A percentile compares a stretch with the other conserved stretches of the same genome.
Evolutionary conservation across 2,888 invertebrate species (phyloP).

Genomic region (Eumacrocentrus americanus): DNA sequence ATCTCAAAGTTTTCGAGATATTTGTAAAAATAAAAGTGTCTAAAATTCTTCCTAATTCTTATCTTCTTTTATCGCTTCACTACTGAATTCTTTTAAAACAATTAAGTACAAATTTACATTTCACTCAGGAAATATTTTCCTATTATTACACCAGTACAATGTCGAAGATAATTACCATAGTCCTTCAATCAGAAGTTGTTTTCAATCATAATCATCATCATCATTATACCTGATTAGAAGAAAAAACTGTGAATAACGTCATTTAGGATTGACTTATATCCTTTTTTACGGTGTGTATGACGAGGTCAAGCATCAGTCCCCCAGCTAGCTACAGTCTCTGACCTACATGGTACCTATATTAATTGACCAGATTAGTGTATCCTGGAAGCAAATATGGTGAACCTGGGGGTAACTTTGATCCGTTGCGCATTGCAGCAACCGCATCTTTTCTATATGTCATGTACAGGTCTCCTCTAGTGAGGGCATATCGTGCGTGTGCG

Average conservation of each 20-base stretch:
- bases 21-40: no score
- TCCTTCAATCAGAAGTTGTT: neutral
- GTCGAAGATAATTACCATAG: neutral
- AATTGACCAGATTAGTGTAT: neutral
- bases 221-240: neutral
- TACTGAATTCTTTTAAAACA: no score
- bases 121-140: neutral
- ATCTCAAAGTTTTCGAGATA: no score
- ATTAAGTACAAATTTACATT: neutral
- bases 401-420: neutral
- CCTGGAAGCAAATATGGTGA: neutral
- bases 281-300: neutral
- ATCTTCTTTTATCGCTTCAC: no score
- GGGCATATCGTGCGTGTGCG: neutral
- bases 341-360: neutral
- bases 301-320: neutral
- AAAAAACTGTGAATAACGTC: neutral
- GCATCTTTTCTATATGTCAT: neutral
- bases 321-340: neutral
- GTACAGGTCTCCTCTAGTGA: neutral
- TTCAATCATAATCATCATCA: neutral
- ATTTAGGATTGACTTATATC: neutral
- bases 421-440: conserved; percentile 9
- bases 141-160: neutral
- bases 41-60: no score